Percentiles rank a stretch among this genome's conserved stretches.
phyloP scores from a whole-genome alignment of 2,113 vertebrate genomes.

The Grus americana region DNA sequence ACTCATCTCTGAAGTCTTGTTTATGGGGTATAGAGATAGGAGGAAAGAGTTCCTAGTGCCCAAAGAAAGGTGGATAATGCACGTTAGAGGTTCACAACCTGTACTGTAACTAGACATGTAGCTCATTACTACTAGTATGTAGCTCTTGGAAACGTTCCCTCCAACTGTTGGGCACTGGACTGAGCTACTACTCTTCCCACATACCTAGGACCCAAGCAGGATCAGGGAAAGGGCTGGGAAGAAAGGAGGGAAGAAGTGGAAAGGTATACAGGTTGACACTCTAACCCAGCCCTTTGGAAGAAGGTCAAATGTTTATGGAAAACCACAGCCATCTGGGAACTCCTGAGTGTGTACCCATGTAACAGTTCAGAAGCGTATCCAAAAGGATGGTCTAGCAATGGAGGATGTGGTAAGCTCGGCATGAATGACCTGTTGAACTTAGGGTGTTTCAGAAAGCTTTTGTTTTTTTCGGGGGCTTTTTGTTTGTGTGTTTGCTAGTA shows the following conservation, averaged over 20 bases:
- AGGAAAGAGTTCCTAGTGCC: background rate
- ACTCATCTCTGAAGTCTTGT: background rate
- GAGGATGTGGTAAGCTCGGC: slow-evolving; percentile 33
- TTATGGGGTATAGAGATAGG: background rate
- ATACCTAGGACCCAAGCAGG: background rate
- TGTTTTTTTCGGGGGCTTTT: background rate
- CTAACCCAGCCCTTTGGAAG: background rate
- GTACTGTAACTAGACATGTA: background rate
- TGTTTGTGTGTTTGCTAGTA: background rate
- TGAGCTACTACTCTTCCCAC: background rate
- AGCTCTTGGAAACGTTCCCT: background rate
- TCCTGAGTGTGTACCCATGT: background rate
- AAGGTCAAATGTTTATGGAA: background rate
- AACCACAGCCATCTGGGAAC: background rate
- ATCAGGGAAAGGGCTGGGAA: background rate
- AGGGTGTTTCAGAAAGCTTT: background rate
- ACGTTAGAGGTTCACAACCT: background rate
- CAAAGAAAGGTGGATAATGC: background rate
- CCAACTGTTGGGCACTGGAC: background rate
- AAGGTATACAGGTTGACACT: background rate
- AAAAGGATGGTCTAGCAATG: background rate
- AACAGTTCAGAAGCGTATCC: background rate
- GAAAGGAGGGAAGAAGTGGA: background rate
- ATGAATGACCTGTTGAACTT: slow-evolving; percentile 9
- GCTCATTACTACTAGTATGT: background rate